Evolutionary conservation across 1,140 invertebrate genomes (phyloP).

Genomic region (Bombus superbus): DNA sequence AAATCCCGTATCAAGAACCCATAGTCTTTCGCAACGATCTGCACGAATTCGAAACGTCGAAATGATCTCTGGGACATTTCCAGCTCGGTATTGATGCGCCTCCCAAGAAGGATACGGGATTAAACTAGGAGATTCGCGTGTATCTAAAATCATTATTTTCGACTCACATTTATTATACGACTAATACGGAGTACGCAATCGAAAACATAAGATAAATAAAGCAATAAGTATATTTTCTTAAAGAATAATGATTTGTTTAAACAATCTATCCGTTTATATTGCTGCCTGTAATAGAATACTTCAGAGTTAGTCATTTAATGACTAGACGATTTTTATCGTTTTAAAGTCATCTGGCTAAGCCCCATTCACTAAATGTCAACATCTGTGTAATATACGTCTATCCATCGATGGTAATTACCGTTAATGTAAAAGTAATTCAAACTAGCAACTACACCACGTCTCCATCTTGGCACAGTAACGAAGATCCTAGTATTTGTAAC

Average conservation of each 20-base stretch:
- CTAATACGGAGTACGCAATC: not conserved
- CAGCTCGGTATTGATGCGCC: constrained; percentile 83
- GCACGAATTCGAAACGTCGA: constrained; percentile 89
- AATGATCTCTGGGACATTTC: constrained; percentile 86
- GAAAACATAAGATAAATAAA: not conserved
- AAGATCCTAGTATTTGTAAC: constrained; percentile 86
- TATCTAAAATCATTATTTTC: constrained; percentile 83
- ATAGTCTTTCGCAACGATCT: constrained; percentile 89
- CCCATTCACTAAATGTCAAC: too few species aligned
- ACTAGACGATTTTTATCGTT: too few species aligned
- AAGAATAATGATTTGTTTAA: too few species aligned
- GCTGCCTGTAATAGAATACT: too few species aligned
- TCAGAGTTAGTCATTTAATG: too few species aligned
- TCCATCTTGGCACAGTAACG: constrained; percentile 89
- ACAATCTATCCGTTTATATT: too few species aligned
- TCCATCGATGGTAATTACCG: constrained; percentile 81
- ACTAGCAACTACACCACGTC: constrained; percentile 87
- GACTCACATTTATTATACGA: not conserved
- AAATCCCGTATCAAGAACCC: constrained; percentile 90
- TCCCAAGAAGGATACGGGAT: constrained; percentile 90
- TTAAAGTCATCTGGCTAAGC: too few species aligned
- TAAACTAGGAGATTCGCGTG: constrained; percentile 86
- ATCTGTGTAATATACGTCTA: not conserved
- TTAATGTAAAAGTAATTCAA: constrained; percentile 88
- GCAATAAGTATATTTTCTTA: not conserved